Conservation (phyloP, 2,888 invertebrate genomes). For the Andricus curvator region DNA sequence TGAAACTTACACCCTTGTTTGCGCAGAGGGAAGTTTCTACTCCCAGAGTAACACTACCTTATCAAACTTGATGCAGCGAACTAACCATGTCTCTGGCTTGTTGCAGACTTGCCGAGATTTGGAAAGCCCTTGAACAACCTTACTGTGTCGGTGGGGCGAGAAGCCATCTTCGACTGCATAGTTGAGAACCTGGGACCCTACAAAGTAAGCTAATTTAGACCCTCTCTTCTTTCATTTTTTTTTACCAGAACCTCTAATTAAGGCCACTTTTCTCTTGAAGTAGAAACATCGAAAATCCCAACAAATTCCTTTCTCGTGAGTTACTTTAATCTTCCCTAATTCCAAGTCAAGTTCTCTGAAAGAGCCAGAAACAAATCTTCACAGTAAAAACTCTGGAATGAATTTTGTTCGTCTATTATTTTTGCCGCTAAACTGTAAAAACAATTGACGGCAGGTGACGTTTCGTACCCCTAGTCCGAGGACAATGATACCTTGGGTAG, state of each 20-base stretch:
- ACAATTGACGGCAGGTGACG: too few relatives aligned
- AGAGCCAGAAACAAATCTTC: too few relatives aligned
- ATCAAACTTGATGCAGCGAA: slow-evolving; percentile 43
- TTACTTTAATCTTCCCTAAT: not conserved
- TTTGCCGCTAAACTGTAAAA: too few relatives aligned
- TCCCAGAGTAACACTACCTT: slow-evolving; percentile 45
- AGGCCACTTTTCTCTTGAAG: not conserved
- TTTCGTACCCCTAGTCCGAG: too few relatives aligned
- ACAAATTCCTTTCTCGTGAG: not conserved
- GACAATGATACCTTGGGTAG: too few relatives aligned
- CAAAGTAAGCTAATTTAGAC: slow-evolving; percentile 68
- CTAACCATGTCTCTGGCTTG: slow-evolving; percentile 50
- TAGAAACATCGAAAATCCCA: not conserved
- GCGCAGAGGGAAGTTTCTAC: slow-evolving; percentile 50
- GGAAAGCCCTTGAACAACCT: slow-evolving; percentile 76
- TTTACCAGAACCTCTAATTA: not conserved
- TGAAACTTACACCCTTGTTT: slow-evolving; percentile 14
- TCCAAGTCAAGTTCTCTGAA: too few relatives aligned
- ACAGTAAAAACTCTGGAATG: too few relatives aligned
- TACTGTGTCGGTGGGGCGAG: slow-evolving; percentile 75
- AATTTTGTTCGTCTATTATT: too few relatives aligned
- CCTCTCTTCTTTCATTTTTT: not conserved
- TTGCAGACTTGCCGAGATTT: slow-evolving; percentile 76
- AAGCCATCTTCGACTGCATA: slow-evolving; percentile 75
- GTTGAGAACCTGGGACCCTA: slow-evolving; percentile 75